phyloP scores from a whole-genome alignment of 2,888 invertebrate species.

The Ormyrus nitidulus region DNA sequence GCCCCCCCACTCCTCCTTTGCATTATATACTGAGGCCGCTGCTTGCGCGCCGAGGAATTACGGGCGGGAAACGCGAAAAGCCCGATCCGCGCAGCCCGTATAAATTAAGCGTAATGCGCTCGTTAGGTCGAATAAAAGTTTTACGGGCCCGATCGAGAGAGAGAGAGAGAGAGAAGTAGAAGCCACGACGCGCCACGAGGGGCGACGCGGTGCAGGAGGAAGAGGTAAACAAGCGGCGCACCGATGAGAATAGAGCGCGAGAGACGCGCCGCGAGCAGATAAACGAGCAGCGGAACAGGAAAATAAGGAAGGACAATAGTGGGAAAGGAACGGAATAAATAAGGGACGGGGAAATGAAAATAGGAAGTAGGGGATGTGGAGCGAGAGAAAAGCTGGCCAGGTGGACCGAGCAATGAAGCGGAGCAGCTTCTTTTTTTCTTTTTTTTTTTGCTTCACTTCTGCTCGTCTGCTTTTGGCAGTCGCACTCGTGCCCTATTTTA shows the following conservation, averaged over 20 bases:
- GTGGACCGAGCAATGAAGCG: constrained; percentile 30
- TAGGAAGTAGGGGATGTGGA: neutral
- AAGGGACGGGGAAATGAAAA: constrained; percentile 34
- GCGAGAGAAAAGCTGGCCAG: constrained; percentile 16
- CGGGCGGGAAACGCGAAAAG: constrained; percentile 64
- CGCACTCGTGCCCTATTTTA: constrained; percentile 6
- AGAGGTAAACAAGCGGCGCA: neutral
- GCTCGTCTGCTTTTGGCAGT: constrained; percentile 24
- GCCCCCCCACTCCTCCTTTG: constrained; percentile 8
- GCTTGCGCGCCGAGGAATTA: constrained; percentile 58
- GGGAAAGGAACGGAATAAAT: constrained; percentile 51
- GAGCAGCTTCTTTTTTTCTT: neutral
- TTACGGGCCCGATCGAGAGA: constrained; percentile 66
- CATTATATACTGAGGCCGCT: constrained; percentile 36
- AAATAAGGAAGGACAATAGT: constrained; percentile 51
- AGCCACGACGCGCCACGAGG: neutral
- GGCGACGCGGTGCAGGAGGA: neutral
- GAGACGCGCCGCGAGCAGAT: constrained; percentile 3
- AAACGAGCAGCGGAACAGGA: constrained; percentile 2
- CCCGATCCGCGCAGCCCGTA: constrained; percentile 61
- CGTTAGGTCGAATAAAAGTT: constrained; percentile 71
- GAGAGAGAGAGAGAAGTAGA: neutral
- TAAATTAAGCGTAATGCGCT: constrained; percentile 70
- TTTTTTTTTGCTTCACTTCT: neutral
- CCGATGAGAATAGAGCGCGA: neutral